A percentile compares a stretch with the other conserved stretches of the same genome.
Evolutionary conservation across 2,797 vertebrate species (phyloP).

Genomic region (Acanthis flammea): DNA sequence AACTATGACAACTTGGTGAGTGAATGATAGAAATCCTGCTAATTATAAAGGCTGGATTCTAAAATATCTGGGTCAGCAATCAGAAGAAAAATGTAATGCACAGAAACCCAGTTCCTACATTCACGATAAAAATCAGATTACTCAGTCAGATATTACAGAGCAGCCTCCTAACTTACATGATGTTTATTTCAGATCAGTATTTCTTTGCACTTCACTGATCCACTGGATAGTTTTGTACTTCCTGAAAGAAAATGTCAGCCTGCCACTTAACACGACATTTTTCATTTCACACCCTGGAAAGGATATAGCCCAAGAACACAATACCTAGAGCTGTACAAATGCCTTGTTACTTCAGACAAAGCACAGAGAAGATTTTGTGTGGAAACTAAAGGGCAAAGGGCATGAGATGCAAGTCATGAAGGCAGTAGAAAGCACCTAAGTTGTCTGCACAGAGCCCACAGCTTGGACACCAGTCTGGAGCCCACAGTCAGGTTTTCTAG

Average conservation of each 20-base stretch:
- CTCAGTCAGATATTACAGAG: neutral
- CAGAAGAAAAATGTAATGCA: neutral
- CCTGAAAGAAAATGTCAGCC: neutral
- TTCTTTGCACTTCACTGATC: neutral
- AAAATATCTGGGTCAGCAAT: neutral
- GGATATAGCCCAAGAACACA: neutral
- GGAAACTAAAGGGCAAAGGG: neutral
- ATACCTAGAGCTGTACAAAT: neutral
- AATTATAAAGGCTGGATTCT: neutral
- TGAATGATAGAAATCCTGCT: neutral
- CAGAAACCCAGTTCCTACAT: neutral
- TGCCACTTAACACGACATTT: neutral
- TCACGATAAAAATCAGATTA: neutral
- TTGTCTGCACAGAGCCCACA: neutral
- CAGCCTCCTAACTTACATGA: neutral
- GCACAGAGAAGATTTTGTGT: neutral
- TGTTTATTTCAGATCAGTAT: neutral
- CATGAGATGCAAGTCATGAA: neutral
- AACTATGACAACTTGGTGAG: neutral
- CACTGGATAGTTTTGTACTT: neutral
- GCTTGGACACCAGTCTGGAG: neutral
- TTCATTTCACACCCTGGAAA: neutral
- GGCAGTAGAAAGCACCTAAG: neutral
- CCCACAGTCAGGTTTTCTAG: neutral
- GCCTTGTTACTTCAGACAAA: neutral